These are phyloP conservation scores for Poicephalus meyeri DNA, from an alignment of 2,113 vertebrate genomes.

Conservation along the genomic window DNA sequence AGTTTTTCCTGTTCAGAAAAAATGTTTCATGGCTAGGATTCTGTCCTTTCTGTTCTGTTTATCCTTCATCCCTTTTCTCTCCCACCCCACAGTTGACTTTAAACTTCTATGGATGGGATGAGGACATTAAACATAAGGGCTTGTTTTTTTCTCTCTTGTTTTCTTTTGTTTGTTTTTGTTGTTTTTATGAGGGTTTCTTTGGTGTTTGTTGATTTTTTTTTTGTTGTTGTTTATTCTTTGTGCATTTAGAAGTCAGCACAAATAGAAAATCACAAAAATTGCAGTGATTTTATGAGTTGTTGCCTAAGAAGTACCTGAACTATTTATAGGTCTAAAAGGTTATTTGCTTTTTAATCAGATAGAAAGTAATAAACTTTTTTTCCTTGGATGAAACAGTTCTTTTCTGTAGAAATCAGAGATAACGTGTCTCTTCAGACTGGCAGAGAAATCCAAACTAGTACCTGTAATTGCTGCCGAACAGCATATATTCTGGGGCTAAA, in stretches of 20 bases:
- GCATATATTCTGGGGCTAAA: background rate
- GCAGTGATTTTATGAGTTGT: background rate
- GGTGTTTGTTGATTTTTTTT: background rate
- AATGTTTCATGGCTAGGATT: background rate
- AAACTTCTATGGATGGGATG: background rate
- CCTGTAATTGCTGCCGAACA: background rate
- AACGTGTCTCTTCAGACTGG: background rate
- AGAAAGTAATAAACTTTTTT: background rate
- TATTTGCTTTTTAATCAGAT: background rate
- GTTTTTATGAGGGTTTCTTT: background rate
- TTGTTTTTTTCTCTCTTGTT: fast-evolving
- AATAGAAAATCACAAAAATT: background rate
- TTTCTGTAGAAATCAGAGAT: background rate
- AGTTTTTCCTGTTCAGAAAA: background rate
- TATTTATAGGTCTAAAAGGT: background rate
- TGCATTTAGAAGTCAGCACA: background rate
- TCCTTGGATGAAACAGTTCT: background rate
- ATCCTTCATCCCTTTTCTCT: background rate
- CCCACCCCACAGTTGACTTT: fast-evolving
- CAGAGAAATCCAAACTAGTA: background rate
- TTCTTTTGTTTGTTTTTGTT: background rate
- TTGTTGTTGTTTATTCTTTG: background rate
- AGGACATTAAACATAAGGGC: background rate
- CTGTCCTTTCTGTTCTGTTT: background rate
- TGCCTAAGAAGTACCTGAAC: background rate